phyloP scores from a whole-genome alignment of 2,888 invertebrate genomes.

The Athalia rosae region DNA sequence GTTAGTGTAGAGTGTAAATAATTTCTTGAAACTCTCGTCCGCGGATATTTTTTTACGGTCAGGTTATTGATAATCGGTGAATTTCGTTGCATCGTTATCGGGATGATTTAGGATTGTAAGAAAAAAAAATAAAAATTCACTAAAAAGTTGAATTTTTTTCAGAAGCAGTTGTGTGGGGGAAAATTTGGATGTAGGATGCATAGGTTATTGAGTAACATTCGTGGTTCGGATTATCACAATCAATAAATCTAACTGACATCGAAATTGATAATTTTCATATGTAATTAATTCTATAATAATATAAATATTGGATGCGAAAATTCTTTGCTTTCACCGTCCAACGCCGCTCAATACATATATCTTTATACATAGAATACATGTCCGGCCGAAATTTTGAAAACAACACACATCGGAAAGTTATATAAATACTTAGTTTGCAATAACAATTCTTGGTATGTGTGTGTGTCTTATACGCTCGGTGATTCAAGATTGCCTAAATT shows the following conservation, averaged over 20 bases:
- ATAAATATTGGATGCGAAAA: neutral
- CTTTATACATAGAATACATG: neutral
- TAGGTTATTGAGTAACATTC: too few species aligned
- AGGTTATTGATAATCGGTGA: too few species aligned
- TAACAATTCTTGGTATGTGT: neutral
- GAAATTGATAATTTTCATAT: neutral
- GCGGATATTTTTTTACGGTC: too few species aligned
- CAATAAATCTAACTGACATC: neutral
- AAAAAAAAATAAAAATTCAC: too few species aligned
- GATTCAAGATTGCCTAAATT: slow-evolving; percentile 3
- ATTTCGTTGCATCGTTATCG: too few species aligned
- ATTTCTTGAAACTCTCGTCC: too few species aligned
- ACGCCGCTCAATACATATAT: too few species aligned
- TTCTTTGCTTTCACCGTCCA: neutral
- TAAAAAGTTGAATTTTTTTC: too few species aligned
- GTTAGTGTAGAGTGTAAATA: too few species aligned
- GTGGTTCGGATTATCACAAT: neutral
- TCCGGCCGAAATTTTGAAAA: neutral
- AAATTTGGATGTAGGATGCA: too few species aligned
- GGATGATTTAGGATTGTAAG: too few species aligned
- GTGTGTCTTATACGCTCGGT: slow-evolving; percentile 4
- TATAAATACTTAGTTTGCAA: neutral
- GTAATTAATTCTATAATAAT: neutral
- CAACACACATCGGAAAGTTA: neutral
- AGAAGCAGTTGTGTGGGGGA: too few species aligned